Base-by-base conservation (phyloP, 2,888 invertebrate species). In the Brenthis ino region DNA sequence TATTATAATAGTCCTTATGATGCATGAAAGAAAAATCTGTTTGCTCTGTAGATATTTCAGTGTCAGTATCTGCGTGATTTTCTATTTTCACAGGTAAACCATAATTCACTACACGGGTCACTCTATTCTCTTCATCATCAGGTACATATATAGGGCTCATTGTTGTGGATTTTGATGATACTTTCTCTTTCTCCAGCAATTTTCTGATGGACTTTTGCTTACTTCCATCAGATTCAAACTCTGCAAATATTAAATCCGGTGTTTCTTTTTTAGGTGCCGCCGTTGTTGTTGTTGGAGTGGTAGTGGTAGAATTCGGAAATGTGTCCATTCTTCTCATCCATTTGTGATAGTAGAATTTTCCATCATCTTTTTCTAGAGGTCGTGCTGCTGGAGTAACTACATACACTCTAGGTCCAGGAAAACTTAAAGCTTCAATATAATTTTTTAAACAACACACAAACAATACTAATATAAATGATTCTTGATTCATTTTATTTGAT, bases 191-290 rank as follows among this genome's bases (percentile, higher is more conserved):
- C 71, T 90, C 90, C 51, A 93, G 74, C 53, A 93, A 75, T 69
- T 91, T 90, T 67, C 89, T 82, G 65, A 93, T 88, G 5, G 90
- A 89, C 77, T 92, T 92, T 68, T 74, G 79, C 81, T 85, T 83
- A 51, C 81, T 83, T 2, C 75, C 78, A 50, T 85, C 85, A 1
- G 89, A 84, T 77, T 92, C 92, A 69, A 93, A 93, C 75, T 93
- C 93, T 0, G 93, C 93, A 74, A 93, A 92, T 77, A 93, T 93
- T 57, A 93, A 80, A 76, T 93, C 93, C 0, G 91, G 93, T 1
- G 90, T 89, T 70, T 85, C 82, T 47, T 79, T 77, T 72, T 78
- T 85, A 6, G 80, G 76, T 16, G 80, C 77, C 5, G 77, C 77
- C 16, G 81, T 82, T 0, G 84, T 83, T 2, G 85, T 81, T 3